These are phyloP conservation scores for Ladona fulva DNA, from an alignment of 1,140 invertebrate genomes.

Conservation along the genomic window DNA sequence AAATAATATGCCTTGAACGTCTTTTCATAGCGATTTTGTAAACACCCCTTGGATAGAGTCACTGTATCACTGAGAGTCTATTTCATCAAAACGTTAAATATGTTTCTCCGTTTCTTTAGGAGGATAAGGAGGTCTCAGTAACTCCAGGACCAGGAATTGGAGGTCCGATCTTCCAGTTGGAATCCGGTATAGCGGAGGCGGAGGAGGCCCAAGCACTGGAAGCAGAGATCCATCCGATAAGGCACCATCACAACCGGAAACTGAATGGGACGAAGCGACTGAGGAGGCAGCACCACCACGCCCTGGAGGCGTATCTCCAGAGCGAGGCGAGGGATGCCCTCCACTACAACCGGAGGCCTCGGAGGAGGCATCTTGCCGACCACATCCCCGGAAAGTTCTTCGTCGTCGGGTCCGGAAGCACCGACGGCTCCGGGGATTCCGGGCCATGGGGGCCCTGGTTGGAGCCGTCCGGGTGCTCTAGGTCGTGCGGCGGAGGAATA, in stretches of 20 bases:
- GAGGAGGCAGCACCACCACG: neutral
- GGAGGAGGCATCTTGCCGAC: neutral
- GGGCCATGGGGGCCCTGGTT: conserved; percentile 70
- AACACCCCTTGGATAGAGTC: too few relatives aligned
- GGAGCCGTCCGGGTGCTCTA: conserved; percentile 62
- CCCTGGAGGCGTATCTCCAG: neutral
- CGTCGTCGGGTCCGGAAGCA: neutral
- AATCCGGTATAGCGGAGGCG: neutral
- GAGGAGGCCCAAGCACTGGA: neutral
- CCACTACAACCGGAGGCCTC: neutral
- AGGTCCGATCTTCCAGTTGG: neutral
- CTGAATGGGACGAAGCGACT: neutral
- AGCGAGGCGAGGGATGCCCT: neutral
- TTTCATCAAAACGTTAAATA: too few relatives aligned
- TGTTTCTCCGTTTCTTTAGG: neutral
- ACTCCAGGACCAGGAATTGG: neutral
- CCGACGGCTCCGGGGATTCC: conserved; percentile 48
- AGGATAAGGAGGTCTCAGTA: neutral
- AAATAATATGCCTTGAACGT: too few relatives aligned
- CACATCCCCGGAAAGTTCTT: neutral
- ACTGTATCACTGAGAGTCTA: too few relatives aligned
- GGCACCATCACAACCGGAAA: neutral
- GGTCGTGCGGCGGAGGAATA: conserved; percentile 85
- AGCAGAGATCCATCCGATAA: neutral
- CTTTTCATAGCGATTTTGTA: too few relatives aligned